Percentiles rank a stretch among this genome's conserved stretches.
Conservation (phyloP, 2,113 vertebrate species). For the Bambusicola thoracicus region DNA sequence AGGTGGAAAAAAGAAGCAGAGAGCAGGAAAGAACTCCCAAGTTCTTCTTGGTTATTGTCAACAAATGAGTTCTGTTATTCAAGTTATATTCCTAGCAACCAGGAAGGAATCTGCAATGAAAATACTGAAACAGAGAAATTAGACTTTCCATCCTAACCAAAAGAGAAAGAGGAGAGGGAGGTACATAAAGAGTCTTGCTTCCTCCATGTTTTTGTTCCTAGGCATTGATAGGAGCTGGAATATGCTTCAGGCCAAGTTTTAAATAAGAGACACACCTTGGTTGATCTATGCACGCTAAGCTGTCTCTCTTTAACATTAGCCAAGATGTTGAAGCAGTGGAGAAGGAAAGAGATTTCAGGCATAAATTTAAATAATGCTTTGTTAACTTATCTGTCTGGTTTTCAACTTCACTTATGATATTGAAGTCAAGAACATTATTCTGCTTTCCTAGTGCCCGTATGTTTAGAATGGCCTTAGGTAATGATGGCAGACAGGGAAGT, state of each 20-base stretch:
- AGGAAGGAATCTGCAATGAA: background rate
- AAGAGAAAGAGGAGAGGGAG: background rate
- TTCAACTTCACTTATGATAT: background rate
- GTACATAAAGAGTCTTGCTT: background rate
- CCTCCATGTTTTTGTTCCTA: background rate
- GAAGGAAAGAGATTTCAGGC: background rate
- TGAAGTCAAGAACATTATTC: background rate
- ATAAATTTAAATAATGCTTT: background rate
- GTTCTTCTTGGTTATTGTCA: background rate
- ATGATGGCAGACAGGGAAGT: background rate
- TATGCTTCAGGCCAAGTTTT: background rate
- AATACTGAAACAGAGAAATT: background rate
- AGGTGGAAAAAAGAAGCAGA: background rate
- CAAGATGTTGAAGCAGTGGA: background rate
- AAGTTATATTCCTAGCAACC: background rate
- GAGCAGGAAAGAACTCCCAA: background rate
- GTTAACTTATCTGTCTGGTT: background rate
- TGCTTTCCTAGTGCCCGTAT: accelerated
- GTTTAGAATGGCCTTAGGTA: background rate
- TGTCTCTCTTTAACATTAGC: background rate
- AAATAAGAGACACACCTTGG: background rate
- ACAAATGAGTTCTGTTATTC: background rate
- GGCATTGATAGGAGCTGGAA: background rate
- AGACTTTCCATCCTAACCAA: background rate
- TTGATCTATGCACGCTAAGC: background rate